Evolutionary conservation across 30 jellyfish, hydroid and myxozoan genomes (phyloP).

Genomic region (Hydra vulgaris): DNA sequence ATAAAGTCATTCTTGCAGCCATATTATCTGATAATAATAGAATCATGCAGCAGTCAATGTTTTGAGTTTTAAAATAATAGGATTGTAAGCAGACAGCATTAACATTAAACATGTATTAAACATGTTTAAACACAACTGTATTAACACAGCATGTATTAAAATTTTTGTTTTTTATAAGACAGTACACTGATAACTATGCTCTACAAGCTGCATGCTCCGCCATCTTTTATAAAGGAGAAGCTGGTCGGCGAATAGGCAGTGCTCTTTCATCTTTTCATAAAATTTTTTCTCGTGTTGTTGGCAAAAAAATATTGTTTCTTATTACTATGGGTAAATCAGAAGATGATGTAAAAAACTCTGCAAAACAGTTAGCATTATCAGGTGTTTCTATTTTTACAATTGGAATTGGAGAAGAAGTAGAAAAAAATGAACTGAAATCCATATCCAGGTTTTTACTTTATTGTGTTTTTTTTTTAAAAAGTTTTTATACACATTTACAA

Average conservation of each 20-base stretch:
- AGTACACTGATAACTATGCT: constrained; percentile 17
- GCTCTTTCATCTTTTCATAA: constrained; percentile 49
- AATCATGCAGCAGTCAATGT: too few species aligned
- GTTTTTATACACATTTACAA: too few species aligned
- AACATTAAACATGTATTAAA: too few species aligned
- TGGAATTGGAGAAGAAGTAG: constrained; percentile 72
- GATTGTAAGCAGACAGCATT: too few species aligned
- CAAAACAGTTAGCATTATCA: constrained; percentile 50
- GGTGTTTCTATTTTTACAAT: constrained; percentile 81
- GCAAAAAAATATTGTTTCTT: constrained; percentile 49
- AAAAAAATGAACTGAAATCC: constrained; percentile 56
- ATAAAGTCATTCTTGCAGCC: too few species aligned
- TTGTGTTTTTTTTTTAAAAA: not conserved
- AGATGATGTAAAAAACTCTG: constrained; percentile 85
- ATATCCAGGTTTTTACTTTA: constrained; percentile 40
- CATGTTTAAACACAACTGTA: not conserved
- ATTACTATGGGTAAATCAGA: constrained; percentile 72
- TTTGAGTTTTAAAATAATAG: too few species aligned
- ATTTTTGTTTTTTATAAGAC: not conserved
- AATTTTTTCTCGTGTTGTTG: constrained; percentile 42
- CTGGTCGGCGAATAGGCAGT: constrained; percentile 74
- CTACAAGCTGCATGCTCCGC: constrained; percentile 70
- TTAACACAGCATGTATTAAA: not conserved
- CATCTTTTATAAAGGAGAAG: constrained; percentile 46
- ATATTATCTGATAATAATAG: too few species aligned